phyloP scores from a whole-genome alignment of 2,797 vertebrate species.

The Pristis pectinata region DNA sequence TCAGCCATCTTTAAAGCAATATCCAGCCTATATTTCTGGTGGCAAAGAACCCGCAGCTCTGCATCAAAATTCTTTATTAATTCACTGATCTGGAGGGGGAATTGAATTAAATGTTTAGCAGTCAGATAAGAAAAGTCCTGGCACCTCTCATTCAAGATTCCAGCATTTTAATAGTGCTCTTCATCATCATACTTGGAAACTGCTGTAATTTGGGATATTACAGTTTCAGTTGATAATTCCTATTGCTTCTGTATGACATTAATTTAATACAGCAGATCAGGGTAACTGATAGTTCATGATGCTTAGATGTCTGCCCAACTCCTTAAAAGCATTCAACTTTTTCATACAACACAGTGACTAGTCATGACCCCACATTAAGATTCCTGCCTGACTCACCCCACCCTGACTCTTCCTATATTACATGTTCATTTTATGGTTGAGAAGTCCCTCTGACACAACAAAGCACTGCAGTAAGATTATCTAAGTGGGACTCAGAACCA shows the following conservation, averaged over 20 bases:
- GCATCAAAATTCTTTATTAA: constrained; percentile 67
- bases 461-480: background rate
- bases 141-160: background rate
- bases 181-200: background rate
- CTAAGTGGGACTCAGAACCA: background rate
- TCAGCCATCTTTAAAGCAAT: constrained; percentile 73
- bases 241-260: background rate
- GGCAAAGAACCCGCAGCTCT: constrained; percentile 66
- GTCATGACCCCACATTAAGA: background rate
- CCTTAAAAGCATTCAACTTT: background rate
- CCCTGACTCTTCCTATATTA: background rate
- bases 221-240: background rate
- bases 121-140: background rate
- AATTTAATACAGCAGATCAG: background rate
- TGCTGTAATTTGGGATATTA: background rate
- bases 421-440: background rate
- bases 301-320: background rate
- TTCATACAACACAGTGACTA: background rate
- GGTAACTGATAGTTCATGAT: background rate
- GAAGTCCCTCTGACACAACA: background rate
- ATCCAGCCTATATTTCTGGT: constrained; percentile 70
- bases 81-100: constrained; percentile 62
- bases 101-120: background rate
- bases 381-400: background rate
- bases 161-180: background rate